Conservation (phyloP, 2,888 invertebrate species). For the Poecilus cupreus region DNA sequence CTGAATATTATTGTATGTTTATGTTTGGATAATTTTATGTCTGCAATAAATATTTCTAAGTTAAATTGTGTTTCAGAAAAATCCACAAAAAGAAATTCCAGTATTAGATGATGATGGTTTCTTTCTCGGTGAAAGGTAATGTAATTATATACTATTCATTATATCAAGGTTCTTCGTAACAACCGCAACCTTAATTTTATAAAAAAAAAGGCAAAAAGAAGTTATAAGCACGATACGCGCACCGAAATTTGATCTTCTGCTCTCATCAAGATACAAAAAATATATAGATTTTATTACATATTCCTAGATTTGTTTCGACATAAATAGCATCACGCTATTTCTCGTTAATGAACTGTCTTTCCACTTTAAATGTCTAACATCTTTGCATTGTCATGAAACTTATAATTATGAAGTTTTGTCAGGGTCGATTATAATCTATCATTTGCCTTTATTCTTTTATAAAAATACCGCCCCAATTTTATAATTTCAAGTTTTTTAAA, state of each 20-base stretch:
- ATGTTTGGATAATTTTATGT: no score
- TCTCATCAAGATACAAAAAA: neutral
- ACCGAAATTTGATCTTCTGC: conserved; percentile 11
- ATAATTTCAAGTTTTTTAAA: no score
- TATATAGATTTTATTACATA: neutral
- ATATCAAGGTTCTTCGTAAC: conserved; percentile 1
- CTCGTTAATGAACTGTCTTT: no score
- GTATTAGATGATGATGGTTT: conserved; percentile 88
- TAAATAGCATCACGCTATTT: no score
- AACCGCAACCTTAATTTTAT: neutral
- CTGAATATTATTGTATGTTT: no score
- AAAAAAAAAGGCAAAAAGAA: neutral
- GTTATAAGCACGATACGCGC: neutral
- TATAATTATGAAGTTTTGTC: no score
- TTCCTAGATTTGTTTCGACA: no score
- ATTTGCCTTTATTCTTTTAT: no score
- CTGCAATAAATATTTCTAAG: conserved; percentile 5
- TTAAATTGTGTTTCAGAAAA: conserved; percentile 80
- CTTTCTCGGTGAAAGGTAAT: conserved; percentile 82
- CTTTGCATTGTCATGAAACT: no score
- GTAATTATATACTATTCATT: conserved; percentile 37
- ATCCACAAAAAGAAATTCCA: conserved; percentile 87
- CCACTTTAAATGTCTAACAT: no score
- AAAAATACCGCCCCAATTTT: no score
- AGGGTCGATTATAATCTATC: no score